phyloP scores from a whole-genome alignment of 2,797 vertebrate genomes.

The Catamblyrhynchus diadema region DNA sequence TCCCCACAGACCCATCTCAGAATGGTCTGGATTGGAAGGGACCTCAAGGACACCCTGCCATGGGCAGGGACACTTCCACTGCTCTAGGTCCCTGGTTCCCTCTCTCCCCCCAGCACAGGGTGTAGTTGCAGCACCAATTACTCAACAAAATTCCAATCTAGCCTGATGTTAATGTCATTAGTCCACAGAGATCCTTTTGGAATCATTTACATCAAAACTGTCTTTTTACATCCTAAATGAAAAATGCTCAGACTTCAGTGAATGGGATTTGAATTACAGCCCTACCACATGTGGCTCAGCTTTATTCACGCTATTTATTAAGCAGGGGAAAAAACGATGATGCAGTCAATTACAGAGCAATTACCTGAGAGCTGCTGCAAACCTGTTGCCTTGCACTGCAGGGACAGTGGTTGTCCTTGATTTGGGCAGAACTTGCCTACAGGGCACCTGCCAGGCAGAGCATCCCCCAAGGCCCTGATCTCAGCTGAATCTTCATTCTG shows the following conservation, averaged over 20 bases:
- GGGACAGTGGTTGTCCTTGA: not conserved
- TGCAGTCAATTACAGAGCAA: constrained; percentile 78
- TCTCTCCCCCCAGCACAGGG: not conserved
- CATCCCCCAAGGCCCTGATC: not conserved
- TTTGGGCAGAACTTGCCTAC: not conserved
- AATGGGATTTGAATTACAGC: constrained; percentile 52
- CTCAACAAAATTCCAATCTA: constrained; percentile 79
- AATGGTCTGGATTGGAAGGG: not conserved
- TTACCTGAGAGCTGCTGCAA: not conserved
- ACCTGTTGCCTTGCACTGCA: not conserved
- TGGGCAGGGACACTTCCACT: not conserved
- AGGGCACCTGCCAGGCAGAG: not conserved
- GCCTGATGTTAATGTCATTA: constrained; percentile 83
- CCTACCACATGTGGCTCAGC: constrained; percentile 40
- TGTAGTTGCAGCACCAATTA: constrained; percentile 76
- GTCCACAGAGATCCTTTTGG: constrained; percentile 77
- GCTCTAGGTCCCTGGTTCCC: not conserved
- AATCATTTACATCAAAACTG: constrained; percentile 66
- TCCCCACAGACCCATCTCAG: not conserved
- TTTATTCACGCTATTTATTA: constrained; percentile 81
- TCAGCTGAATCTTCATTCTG: not conserved
- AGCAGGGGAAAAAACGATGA: constrained; percentile 75
- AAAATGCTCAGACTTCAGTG: constrained; percentile 32
- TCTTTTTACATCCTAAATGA: constrained; percentile 60
- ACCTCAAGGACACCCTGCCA: not conserved